Percentiles rank a stretch among this genome's conserved stretches.
phyloP scores from a whole-genome alignment of 2,797 vertebrate species.

The Apogon hyalosoma region DNA sequence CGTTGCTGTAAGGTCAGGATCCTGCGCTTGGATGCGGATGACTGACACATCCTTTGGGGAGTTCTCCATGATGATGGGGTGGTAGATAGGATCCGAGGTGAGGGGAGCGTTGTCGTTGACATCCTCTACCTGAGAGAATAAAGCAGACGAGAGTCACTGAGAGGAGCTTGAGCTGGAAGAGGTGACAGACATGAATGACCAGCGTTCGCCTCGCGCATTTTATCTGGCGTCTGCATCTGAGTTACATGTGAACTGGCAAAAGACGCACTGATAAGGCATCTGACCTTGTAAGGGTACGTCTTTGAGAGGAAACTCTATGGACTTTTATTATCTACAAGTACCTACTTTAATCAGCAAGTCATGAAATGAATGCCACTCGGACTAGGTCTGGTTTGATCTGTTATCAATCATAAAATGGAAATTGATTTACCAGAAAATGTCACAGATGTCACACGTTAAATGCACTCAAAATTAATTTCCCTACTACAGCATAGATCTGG shows the following conservation, averaged over 20 bases:
- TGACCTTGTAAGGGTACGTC: conserved; percentile 14
- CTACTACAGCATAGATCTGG: conserved; percentile 54
- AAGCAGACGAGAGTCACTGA: neutral
- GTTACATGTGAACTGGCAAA: conserved; percentile 12
- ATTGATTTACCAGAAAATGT: conserved; percentile 68
- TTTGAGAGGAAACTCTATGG: conserved; percentile 9
- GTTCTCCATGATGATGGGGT: conserved; percentile 93
- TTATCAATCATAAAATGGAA: conserved; percentile 70
- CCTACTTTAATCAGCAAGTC: conserved; percentile 49
- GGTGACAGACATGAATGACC: neutral
- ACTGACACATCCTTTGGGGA: conserved; percentile 95
- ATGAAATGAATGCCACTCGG: conserved; percentile 17
- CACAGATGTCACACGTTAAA: conserved; percentile 68
- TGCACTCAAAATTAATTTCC: conserved; percentile 62
- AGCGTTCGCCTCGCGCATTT: neutral
- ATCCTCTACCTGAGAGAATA: conserved; percentile 87
- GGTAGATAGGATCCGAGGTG: conserved; percentile 96
- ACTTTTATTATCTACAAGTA: conserved; percentile 6
- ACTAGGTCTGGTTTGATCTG: conserved; percentile 26
- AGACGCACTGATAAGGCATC: conserved; percentile 19
- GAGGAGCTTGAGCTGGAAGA: neutral
- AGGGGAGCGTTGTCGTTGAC: conserved; percentile 97
- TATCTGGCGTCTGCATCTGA: conserved; percentile 1
- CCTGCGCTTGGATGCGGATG: conserved; percentile 94
- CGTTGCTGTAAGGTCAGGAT: conserved; percentile 89